These are phyloP conservation scores for Leptinotarsa tumamoca DNA, from an alignment of 2,888 invertebrate species.

Conservation along the genomic window DNA sequence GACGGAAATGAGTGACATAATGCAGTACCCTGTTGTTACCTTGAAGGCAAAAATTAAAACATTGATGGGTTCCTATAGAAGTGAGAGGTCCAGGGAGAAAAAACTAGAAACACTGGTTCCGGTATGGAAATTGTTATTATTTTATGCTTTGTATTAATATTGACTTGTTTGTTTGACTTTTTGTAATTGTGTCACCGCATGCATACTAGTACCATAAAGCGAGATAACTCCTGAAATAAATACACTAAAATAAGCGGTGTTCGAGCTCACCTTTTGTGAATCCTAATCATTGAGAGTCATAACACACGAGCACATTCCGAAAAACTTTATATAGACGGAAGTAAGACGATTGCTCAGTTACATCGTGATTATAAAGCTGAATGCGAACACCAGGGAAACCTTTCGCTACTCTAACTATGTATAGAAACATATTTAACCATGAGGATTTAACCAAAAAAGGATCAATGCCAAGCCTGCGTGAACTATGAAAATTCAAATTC, in stretches of 20 bases:
- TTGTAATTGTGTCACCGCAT: conserved; percentile 13
- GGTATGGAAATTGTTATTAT: conserved; percentile 19
- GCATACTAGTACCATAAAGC: conserved; percentile 24
- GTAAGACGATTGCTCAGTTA: conserved; percentile 35
- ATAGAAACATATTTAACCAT: conserved; percentile 31
- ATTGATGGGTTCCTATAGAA: too few relatives aligned
- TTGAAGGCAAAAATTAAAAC: too few relatives aligned
- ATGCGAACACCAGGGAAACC: conserved; percentile 24
- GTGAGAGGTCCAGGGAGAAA: background rate
- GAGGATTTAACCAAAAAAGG: conserved; percentile 39
- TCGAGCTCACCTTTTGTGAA: conserved; percentile 31
- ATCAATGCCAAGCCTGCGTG: conserved; percentile 35
- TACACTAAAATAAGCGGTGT: conserved; percentile 26
- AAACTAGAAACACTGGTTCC: conserved; percentile 17
- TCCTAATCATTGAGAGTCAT: conserved; percentile 38
- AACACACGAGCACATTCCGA: conserved; percentile 35
- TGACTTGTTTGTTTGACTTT: conserved; percentile 7
- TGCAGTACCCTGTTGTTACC: too few relatives aligned
- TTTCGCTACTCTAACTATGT: conserved; percentile 27
- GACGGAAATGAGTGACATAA: too few relatives aligned
- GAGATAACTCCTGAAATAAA: conserved; percentile 19
- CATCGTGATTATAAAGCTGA: conserved; percentile 33
- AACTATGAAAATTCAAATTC: conserved; percentile 31
- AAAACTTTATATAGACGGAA: conserved; percentile 36
- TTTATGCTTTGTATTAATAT: conserved; percentile 20